phyloP scores from a whole-genome alignment of 2,797 vertebrate species.

The Eupleurogrammus muticus region DNA sequence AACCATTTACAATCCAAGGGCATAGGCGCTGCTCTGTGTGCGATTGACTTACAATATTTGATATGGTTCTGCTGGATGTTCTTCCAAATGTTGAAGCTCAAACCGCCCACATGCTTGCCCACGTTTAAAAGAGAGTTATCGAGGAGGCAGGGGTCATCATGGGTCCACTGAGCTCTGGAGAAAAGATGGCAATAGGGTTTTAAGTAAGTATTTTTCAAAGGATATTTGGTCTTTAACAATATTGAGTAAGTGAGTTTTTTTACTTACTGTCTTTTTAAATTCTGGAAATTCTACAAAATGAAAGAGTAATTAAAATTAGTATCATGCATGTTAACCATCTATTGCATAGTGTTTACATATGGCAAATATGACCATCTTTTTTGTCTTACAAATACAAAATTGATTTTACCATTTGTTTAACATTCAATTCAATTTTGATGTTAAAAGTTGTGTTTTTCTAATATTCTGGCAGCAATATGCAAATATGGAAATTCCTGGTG shows the following conservation, averaged over 20 bases:
- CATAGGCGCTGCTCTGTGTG: neutral
- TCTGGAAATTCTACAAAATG: slow-evolving; percentile 79
- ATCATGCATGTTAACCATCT: no score
- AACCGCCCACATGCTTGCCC: slow-evolving; percentile 76
- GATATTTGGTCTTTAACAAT: neutral
- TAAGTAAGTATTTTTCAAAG: neutral
- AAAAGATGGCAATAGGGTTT: slow-evolving; percentile 11
- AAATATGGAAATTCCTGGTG: no score
- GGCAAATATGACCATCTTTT: no score
- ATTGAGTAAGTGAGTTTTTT: neutral
- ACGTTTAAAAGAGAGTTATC: slow-evolving; percentile 72
- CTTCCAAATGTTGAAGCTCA: slow-evolving; percentile 84
- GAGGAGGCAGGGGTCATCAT: slow-evolving; percentile 55
- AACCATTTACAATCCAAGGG: neutral
- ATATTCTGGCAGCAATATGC: no score
- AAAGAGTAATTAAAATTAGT: slow-evolving; percentile 20
- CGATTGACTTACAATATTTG: slow-evolving; percentile 75
- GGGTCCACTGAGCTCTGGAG: slow-evolving; percentile 78
- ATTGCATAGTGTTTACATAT: no score
- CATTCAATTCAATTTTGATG: no score
- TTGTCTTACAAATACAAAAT: no score
- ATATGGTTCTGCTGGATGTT: slow-evolving; percentile 71
- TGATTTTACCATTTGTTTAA: no score
- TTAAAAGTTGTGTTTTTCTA: no score
- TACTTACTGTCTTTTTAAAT: slow-evolving; percentile 80